Evolutionary conservation across 2,888 invertebrate species (phyloP).

Genomic region (Eudiplozoon nipponicum): DNA sequence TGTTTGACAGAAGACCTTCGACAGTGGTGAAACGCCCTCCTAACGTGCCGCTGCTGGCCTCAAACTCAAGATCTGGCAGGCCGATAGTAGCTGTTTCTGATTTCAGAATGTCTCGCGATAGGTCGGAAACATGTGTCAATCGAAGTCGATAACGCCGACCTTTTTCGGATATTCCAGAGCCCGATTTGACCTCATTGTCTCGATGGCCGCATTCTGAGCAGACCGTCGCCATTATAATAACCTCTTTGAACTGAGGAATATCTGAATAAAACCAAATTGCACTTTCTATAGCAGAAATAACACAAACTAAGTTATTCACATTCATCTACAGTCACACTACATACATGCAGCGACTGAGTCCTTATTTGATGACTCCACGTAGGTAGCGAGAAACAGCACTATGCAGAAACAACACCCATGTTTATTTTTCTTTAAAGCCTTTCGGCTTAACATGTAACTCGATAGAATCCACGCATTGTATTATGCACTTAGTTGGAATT

Average conservation of each 20-base stretch:
- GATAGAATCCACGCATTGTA: too few species aligned
- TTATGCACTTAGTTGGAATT: too few species aligned
- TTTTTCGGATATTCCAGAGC: slow-evolving; percentile 48
- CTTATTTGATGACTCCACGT: too few species aligned
- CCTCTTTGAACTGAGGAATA: slow-evolving; percentile 84
- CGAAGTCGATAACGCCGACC: slow-evolving; percentile 46
- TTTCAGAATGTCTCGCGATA: slow-evolving; percentile 68
- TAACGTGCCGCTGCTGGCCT: slow-evolving; percentile 44
- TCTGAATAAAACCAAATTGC: too few species aligned
- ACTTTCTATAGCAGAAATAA: too few species aligned
- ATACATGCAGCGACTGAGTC: too few species aligned
- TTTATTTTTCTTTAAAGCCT: too few species aligned
- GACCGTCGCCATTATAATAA: slow-evolving; percentile 65
- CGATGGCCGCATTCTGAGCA: slow-evolving; percentile 62
- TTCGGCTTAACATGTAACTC: too few species aligned
- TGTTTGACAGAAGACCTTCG: slow-evolving; percentile 50
- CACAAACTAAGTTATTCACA: too few species aligned
- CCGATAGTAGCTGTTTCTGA: slow-evolving; percentile 46
- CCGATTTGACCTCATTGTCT: slow-evolving; percentile 80
- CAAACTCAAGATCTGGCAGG: slow-evolving; percentile 57
- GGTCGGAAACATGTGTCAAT: slow-evolving; percentile 40
- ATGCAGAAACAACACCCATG: too few species aligned
- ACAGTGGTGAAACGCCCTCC: slow-evolving; percentile 74
- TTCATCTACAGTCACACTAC: too few species aligned
- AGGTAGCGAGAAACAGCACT: too few species aligned